phyloP scores from a whole-genome alignment of 2,888 invertebrate genomes.

The Dasypogon diadema region DNA sequence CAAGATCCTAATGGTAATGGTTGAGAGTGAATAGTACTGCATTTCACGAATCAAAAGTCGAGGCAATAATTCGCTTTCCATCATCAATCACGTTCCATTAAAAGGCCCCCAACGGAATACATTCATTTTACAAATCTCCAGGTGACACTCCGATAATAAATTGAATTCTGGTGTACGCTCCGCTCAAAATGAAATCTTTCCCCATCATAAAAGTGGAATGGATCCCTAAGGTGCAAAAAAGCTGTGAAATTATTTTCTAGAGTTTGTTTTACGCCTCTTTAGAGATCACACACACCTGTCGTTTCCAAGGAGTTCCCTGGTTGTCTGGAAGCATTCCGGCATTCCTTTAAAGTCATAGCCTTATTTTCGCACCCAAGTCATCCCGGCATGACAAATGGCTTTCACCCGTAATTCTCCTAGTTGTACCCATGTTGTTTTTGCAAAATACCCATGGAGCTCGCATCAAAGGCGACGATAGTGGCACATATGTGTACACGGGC shows the following conservation, averaged over 20 bases:
- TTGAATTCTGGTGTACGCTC: neutral
- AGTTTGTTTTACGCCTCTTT: neutral
- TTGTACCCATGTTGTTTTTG: neutral
- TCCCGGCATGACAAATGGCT: neutral
- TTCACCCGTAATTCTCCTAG: neutral
- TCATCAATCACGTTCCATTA: neutral
- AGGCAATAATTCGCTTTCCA: neutral
- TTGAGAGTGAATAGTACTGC: no score
- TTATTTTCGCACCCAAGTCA: neutral
- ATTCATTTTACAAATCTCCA: neutral
- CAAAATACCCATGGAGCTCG: neutral
- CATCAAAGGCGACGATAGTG: neutral
- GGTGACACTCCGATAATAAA: neutral
- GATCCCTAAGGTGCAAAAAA: neutral
- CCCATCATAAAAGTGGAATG: neutral
- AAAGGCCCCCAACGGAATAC: no score
- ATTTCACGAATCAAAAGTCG: no score
- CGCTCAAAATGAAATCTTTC: neutral
- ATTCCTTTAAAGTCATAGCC: neutral
- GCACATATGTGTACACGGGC: neutral
- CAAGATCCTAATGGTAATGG: no score
- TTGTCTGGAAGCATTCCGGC: neutral
- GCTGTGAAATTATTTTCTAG: neutral
- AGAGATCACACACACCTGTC: slow-evolving; percentile 1
- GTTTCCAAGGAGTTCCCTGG: neutral